Conservation (phyloP, 23 tunicate genomes). For the Phallusia fumigata region DNA sequence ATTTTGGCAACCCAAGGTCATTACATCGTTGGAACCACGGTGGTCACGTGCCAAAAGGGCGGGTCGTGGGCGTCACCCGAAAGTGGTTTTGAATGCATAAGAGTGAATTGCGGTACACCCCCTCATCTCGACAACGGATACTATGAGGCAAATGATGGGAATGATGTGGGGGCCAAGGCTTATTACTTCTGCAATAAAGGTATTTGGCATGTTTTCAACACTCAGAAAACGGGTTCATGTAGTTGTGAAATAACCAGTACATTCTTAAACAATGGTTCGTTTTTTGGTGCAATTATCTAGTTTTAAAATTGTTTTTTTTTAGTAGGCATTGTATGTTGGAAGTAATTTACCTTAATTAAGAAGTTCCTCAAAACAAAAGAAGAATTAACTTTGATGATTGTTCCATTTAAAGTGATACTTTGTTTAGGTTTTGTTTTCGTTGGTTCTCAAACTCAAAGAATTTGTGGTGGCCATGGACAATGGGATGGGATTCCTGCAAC, state of each 20-base stretch:
- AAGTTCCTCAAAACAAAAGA: no score
- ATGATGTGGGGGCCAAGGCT: background rate
- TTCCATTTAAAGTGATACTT: no score
- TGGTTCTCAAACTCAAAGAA: background rate
- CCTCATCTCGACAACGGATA: slow-evolving; percentile 7
- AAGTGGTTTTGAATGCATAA: background rate
- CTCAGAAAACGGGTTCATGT: background rate
- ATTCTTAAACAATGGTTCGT: no score
- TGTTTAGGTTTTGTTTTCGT: background rate
- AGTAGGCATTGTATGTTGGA: no score
- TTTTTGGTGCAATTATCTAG: no score
- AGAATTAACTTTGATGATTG: no score
- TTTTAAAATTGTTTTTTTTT: no score
- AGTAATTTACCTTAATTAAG: no score
- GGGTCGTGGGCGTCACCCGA: slow-evolving; percentile 6
- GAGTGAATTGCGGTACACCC: slow-evolving; percentile 7
- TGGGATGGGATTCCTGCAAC: background rate
- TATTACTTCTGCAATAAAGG: slow-evolving; percentile 23
- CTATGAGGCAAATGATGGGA: background rate
- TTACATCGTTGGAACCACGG: background rate
- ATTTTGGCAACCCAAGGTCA: background rate
- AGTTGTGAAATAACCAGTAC: background rate
- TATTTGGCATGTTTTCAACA: background rate
- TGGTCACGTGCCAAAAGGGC: background rate
- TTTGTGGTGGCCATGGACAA: background rate